Evolutionary conservation across 2,797 vertebrate genomes (phyloP).

Genomic region (Scyliorhinus canicula): DNA sequence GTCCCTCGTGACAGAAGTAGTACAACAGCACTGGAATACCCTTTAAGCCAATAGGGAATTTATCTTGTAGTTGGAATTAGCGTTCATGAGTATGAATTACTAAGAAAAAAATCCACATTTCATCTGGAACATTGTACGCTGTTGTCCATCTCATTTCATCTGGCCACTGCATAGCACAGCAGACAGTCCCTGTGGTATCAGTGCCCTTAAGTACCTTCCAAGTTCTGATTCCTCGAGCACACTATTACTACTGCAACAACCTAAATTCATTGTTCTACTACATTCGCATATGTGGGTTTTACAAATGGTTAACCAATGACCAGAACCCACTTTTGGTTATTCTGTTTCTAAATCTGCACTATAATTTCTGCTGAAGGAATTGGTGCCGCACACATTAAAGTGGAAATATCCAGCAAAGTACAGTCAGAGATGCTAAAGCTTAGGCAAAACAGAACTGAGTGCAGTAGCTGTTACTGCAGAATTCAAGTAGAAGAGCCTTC

Average conservation of each 20-base stretch:
- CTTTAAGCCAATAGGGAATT: not conserved
- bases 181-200: not conserved
- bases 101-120: not conserved
- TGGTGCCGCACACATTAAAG: not conserved
- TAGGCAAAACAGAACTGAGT: not conserved
- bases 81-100: not conserved
- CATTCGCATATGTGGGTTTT: not conserved
- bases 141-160: not conserved
- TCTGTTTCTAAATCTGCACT: not conserved
- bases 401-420: not conserved
- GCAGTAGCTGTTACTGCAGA: not conserved
- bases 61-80: not conserved
- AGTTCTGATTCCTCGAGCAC: not conserved
- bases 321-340: not conserved
- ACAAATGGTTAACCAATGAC: not conserved
- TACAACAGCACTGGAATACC: not conserved
- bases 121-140: not conserved
- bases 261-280: not conserved
- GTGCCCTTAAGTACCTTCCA: not conserved
- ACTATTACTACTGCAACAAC: not conserved
- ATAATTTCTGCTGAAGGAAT: not conserved
- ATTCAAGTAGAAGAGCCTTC: not conserved
- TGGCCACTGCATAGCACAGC: not conserved
- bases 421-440: not conserved
- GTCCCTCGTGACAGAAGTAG: not conserved